These are phyloP conservation scores for Barypeithes pellucidus DNA, from an alignment of 2,888 invertebrate species.

Conservation along the genomic window DNA sequence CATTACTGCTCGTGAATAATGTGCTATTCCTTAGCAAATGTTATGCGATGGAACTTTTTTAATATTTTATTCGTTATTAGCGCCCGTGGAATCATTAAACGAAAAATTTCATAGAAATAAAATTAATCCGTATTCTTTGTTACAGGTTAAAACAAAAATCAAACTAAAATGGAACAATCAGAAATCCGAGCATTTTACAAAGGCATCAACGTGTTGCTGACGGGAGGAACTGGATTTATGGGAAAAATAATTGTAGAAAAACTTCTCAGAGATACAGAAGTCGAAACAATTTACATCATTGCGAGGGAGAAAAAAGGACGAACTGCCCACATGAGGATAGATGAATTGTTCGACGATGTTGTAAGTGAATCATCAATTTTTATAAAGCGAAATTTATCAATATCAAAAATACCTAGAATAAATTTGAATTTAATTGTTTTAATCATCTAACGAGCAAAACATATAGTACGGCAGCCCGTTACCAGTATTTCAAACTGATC, in stretches of 20 bases:
- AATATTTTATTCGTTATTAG: too few species aligned
- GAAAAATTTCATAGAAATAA: too few species aligned
- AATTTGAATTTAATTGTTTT: too few species aligned
- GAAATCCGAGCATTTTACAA: conserved; percentile 68
- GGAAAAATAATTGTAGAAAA: conserved; percentile 76
- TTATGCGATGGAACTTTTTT: too few species aligned
- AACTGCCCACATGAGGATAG: conserved; percentile 77
- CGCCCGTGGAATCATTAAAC: too few species aligned
- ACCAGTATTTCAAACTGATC: too few species aligned
- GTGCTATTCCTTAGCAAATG: too few species aligned
- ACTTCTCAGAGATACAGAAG: conserved; percentile 71
- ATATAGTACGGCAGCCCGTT: too few species aligned
- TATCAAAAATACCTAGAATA: too few species aligned
- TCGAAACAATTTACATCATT: conserved; percentile 72
- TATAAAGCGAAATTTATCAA: too few species aligned
- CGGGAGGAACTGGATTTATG: conserved; percentile 74
- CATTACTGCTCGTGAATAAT: too few species aligned
- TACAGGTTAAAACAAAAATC: background rate
- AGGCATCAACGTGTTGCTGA: conserved; percentile 68
- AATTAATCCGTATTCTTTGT: conserved; percentile 11
- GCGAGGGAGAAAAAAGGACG: conserved; percentile 76
- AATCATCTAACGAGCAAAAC: too few species aligned
- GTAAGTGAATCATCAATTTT: conserved; percentile 69
- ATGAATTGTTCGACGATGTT: conserved; percentile 79
- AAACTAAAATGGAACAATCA: conserved; percentile 57